phyloP scores from a whole-genome alignment of 2,797 vertebrate genomes.

The Pelochelys cantorii region DNA sequence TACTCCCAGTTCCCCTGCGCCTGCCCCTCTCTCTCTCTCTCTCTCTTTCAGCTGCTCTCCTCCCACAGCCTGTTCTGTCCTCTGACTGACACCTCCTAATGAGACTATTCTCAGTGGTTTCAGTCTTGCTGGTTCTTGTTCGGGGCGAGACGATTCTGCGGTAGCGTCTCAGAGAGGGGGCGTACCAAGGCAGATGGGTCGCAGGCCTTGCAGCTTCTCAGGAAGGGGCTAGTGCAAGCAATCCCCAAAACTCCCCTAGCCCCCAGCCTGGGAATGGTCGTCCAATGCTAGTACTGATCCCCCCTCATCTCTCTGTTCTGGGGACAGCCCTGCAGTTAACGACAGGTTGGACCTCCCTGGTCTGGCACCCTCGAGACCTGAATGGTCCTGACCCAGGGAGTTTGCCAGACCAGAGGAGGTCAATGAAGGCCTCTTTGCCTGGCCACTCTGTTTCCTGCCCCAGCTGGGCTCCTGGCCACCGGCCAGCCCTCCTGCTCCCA shows the following conservation, averaged over 20 bases:
- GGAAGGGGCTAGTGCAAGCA: not conserved
- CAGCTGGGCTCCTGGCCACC: too few relatives aligned
- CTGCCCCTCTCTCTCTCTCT: too few relatives aligned
- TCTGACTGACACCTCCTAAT: not conserved
- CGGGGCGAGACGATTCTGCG: not conserved
- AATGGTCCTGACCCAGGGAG: too few relatives aligned
- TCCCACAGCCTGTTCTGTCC: not conserved
- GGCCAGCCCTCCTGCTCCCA: too few relatives aligned
- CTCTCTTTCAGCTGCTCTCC: not conserved
- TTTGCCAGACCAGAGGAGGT: too few relatives aligned
- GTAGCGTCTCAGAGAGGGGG: not conserved
- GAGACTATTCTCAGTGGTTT: not conserved
- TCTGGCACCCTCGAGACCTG: too few relatives aligned
- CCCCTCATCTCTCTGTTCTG: not conserved
- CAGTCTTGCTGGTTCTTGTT: not conserved
- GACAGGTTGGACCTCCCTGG: too few relatives aligned
- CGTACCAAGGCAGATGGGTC: not conserved
- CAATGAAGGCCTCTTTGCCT: too few relatives aligned
- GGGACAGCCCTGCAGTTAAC: not conserved
- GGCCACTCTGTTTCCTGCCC: too few relatives aligned
- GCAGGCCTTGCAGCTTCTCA: not conserved
- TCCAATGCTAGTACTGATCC: not conserved
- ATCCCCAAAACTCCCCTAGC: not conserved
- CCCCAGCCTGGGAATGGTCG: too few relatives aligned
- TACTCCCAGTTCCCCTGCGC: not conserved